Evolutionary conservation across 2,113 vertebrate genomes (phyloP).

Genomic region (Bostrychus sinensis): DNA sequence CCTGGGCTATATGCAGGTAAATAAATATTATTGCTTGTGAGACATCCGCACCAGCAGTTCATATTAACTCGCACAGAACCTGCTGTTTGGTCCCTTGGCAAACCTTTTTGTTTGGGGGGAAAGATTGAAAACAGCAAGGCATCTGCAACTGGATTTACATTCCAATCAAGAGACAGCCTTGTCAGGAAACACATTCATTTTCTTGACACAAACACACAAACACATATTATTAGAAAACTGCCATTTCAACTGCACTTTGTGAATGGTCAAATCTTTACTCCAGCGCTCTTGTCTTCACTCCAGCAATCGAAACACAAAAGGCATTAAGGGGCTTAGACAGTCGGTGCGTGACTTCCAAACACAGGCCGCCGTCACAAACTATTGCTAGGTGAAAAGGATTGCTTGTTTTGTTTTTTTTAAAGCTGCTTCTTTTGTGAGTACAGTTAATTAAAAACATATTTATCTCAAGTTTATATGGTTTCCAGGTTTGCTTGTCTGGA

Average conservation of each 20-base stretch:
- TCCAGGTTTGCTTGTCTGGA: too few relatives aligned
- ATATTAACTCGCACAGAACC: slow-evolving; percentile 40
- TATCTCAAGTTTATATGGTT: background rate
- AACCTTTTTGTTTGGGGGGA: slow-evolving; percentile 47
- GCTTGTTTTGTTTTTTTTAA: slow-evolving; percentile 28
- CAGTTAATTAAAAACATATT: slow-evolving; percentile 38
- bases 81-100: slow-evolving; percentile 49
- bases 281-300: slow-evolving; percentile 36
- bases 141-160: slow-evolving; percentile 54
- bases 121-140: slow-evolving; percentile 55
- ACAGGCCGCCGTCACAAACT: slow-evolving; percentile 50
- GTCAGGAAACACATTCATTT: slow-evolving; percentile 61
- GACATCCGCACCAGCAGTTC: slow-evolving; percentile 39
- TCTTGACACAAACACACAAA: slow-evolving; percentile 27
- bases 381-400: slow-evolving; percentile 40
- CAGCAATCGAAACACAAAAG: slow-evolving; percentile 35
- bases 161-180: slow-evolving; percentile 61
- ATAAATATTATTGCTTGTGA: slow-evolving; percentile 47
- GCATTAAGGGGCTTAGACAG: slow-evolving; percentile 39
- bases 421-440: too few relatives aligned
- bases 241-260: slow-evolving; percentile 3
- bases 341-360: slow-evolving; percentile 2
- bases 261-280: slow-evolving; percentile 32
- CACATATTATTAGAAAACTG: slow-evolving; percentile 9
- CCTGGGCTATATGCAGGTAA: slow-evolving; percentile 17